Base-by-base conservation (phyloP, 2,797 vertebrate genomes). In the Sphaeramia orbicularis region DNA sequence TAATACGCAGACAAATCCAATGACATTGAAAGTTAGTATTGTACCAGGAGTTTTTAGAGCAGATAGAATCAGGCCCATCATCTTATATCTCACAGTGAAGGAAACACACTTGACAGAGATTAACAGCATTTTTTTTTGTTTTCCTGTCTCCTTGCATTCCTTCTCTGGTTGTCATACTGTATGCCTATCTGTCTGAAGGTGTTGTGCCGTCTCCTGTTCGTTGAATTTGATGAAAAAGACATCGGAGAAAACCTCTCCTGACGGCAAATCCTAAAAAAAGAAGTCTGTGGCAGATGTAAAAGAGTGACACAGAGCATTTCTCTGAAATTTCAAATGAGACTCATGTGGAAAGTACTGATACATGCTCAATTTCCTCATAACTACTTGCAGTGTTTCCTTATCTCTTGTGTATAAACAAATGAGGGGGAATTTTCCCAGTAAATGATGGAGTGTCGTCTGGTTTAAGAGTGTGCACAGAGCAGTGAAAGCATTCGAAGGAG, bases 21-120 rank as follows among this genome's bases (percentile, higher is more conserved):
- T 88, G 89, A 88, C 88, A 90, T 85, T 88, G 85, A 76, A 86
- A 83, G 76, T 83, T 87, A 61, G 74, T 0, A 27, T 32, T 63
- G 38, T 32, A 59, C 21, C 21, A 2, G 36, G 58, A 56, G 40
- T 58, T 70, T 78, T 72, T 64, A 49, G 76, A 76, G 65, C 63
- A 58, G 63, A 69, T 67, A 54, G 56, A 85, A 86, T 72, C 44
- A 48, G 49, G 27, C 24, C 76, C 51, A 72, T 84, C 70, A 50
- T 6, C 47, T 69, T 40, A 36, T 76, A 78, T 70, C 50, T 56
- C 2, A 1, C 19, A 7, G 48, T 41, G 65, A 85, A 42, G 63
- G 50, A 77, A 75, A 72, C 18, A 65, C 60, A 37, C 41, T 62
- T 71, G 49, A 50, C 56, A 74, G 52, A 69, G 62, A 87, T 85